These are phyloP conservation scores for Pantala flavescens DNA, from an alignment of 1,140 invertebrate genomes.

Conservation along the genomic window DNA sequence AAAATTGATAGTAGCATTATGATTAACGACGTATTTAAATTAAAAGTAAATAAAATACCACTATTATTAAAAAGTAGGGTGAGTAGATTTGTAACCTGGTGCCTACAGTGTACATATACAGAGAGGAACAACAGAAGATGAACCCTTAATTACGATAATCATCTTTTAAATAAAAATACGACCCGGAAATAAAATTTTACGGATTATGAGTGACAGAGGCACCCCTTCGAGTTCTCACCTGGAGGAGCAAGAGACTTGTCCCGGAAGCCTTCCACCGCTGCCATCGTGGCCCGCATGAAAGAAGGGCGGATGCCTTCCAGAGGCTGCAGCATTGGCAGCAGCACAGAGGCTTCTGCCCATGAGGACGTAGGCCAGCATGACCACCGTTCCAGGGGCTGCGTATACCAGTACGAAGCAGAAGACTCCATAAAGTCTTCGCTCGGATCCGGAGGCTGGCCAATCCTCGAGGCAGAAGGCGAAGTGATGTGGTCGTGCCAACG, in stretches of 20 bases:
- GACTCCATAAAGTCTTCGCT: slow-evolving; percentile 44
- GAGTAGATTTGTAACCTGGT: too few relatives aligned
- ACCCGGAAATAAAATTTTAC: too few relatives aligned
- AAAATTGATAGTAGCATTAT: too few relatives aligned
- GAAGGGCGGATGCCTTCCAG: slow-evolving; percentile 40
- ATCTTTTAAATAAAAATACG: too few relatives aligned
- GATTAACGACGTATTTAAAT: too few relatives aligned
- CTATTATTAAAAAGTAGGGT: too few relatives aligned
- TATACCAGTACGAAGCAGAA: slow-evolving; percentile 61
- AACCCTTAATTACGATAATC: too few relatives aligned
- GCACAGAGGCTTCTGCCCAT: slow-evolving; percentile 60
- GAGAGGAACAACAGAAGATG: too few relatives aligned
- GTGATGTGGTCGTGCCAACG: slow-evolving; percentile 22
- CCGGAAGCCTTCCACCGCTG: slow-evolving; percentile 47
- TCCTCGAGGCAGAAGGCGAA: slow-evolving; percentile 50
- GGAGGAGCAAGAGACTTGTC: slow-evolving; percentile 33
- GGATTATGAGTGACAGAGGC: too few relatives aligned
- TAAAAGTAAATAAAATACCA: too few relatives aligned
- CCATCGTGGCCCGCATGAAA: slow-evolving; percentile 44
- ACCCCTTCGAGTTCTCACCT: not conserved
- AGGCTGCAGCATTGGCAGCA: slow-evolving; percentile 30
- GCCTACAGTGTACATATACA: too few relatives aligned
- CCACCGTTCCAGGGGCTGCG: slow-evolving; percentile 58
- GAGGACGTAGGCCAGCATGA: slow-evolving; percentile 55
- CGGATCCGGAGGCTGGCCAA: slow-evolving; percentile 30